These are phyloP conservation scores for Sebastes itinus DNA, from an alignment of 2,797 vertebrate genomes.

Conservation along the genomic window DNA sequence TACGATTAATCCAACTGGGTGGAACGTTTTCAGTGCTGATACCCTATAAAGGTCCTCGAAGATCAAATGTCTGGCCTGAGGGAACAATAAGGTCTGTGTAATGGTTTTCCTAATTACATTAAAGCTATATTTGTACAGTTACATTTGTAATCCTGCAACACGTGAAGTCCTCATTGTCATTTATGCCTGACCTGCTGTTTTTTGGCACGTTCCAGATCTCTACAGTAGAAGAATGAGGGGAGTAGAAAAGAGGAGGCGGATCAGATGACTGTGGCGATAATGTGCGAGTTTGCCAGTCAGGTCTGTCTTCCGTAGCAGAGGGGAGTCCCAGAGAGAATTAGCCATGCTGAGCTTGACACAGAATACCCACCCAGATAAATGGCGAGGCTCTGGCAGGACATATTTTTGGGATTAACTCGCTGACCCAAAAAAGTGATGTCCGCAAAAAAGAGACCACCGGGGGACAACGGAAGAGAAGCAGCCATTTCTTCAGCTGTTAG, in stretches of 20 bases:
- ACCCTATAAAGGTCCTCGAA: neutral
- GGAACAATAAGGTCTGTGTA: constrained; percentile 15
- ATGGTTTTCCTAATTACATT: constrained; percentile 26
- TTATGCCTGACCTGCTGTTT: constrained; percentile 13
- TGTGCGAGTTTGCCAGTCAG: constrained; percentile 78
- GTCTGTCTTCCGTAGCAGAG: constrained; percentile 62
- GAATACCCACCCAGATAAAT: constrained; percentile 83
- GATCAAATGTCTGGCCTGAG: constrained; percentile 26
- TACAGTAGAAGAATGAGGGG: constrained; percentile 44
- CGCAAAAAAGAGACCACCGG: constrained; percentile 71
- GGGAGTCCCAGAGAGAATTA: constrained; percentile 78
- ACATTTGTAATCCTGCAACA: constrained; percentile 10
- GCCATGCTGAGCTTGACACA: constrained; percentile 76
- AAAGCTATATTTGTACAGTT: constrained; percentile 20
- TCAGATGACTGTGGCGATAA: constrained; percentile 76
- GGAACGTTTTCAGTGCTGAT: constrained; percentile 6
- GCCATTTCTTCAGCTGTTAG: constrained; percentile 64
- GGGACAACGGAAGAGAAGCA: constrained; percentile 64
- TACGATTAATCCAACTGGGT: constrained; percentile 18
- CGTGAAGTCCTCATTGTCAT: constrained; percentile 13
- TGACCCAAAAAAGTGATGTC: constrained; percentile 83
- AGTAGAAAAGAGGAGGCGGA: constrained; percentile 51
- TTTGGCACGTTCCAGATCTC: constrained; percentile 30
- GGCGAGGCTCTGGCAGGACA: constrained; percentile 77
- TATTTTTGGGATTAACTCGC: constrained; percentile 84